These are phyloP conservation scores for Tetragonula clypearis DNA, from an alignment of 1,140 invertebrate genomes.

Conservation along the genomic window DNA sequence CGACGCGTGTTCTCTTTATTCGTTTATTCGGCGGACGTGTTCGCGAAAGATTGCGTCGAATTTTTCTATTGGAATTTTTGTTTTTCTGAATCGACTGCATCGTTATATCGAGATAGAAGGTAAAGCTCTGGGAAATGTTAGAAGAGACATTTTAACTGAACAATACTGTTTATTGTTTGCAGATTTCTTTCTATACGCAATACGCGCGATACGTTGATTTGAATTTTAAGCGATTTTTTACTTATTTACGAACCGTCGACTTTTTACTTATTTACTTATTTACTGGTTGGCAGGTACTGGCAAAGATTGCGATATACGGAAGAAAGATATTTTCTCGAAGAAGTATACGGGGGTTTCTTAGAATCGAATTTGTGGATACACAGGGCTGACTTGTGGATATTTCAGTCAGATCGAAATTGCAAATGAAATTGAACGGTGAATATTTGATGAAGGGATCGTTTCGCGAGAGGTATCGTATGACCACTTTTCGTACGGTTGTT, in stretches of 20 bases:
- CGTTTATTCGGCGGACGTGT: background rate
- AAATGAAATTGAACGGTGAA: conserved; percentile 33
- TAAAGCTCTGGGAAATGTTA: no score
- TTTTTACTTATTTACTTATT: no score
- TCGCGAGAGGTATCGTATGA: background rate
- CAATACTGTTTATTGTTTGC: no score
- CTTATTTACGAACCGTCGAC: background rate
- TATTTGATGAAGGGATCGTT: conserved; percentile 6
- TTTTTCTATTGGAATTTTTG: background rate
- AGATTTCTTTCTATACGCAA: background rate
- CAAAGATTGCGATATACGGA: background rate
- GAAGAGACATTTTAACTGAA: no score
- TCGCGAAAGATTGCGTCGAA: background rate
- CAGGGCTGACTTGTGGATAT: background rate
- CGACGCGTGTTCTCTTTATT: background rate
- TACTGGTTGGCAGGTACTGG: background rate
- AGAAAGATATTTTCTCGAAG: background rate
- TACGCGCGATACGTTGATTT: background rate
- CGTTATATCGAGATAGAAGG: no score
- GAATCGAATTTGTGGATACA: background rate
- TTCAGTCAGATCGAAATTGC: conserved; percentile 21
- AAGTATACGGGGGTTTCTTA: background rate
- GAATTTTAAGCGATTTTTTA: background rate
- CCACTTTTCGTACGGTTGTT: background rate
- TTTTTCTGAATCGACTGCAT: background rate